These are phyloP conservation scores for Alexandromys fortis DNA, from an alignment of 2,113 vertebrate genomes.

Conservation along the genomic window DNA sequence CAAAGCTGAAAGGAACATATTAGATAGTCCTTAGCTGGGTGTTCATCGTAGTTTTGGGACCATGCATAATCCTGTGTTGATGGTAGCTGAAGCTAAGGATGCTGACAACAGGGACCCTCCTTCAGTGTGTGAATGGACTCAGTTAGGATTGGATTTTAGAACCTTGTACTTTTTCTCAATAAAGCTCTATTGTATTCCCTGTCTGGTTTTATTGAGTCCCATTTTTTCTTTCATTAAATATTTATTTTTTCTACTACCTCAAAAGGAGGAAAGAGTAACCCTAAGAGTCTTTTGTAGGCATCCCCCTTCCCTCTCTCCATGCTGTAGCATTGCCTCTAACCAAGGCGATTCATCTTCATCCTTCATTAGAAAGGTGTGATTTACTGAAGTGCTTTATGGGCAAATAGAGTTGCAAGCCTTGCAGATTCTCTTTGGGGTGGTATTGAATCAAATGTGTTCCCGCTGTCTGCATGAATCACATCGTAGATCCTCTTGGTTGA, in stretches of 20 bases:
- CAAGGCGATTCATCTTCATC: slow-evolving; percentile 67
- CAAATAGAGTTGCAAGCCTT: slow-evolving; percentile 66
- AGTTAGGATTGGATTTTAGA: slow-evolving; percentile 61
- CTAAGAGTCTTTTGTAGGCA: slow-evolving; percentile 56
- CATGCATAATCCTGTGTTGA: not conserved
- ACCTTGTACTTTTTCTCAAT: slow-evolving; percentile 54
- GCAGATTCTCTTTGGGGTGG: slow-evolving; percentile 70
- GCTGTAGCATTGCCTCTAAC: slow-evolving; percentile 43
- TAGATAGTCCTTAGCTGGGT: not conserved
- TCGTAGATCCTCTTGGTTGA: slow-evolving; percentile 29
- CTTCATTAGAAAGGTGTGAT: slow-evolving; percentile 57
- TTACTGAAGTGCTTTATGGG: slow-evolving; percentile 60
- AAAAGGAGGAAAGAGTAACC: slow-evolving; percentile 26
- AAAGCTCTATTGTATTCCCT: slow-evolving; percentile 48
- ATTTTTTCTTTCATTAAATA: slow-evolving; percentile 72
- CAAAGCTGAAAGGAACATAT: not conserved
- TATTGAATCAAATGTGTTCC: slow-evolving; percentile 70
- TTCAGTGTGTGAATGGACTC: not conserved
- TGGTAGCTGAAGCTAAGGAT: not conserved
- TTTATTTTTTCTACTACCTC: slow-evolving; percentile 66
- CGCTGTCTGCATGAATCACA: slow-evolving; percentile 62
- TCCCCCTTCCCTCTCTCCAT: not conserved
- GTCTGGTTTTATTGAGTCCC: slow-evolving; percentile 45
- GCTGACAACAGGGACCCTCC: not conserved
- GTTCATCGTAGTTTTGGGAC: not conserved